A percentile compares a stretch with the other conserved stretches of the same genome.
Evolutionary conservation across 2,797 vertebrate genomes (phyloP).

Genomic region (Gadopsis bispinosus): DNA sequence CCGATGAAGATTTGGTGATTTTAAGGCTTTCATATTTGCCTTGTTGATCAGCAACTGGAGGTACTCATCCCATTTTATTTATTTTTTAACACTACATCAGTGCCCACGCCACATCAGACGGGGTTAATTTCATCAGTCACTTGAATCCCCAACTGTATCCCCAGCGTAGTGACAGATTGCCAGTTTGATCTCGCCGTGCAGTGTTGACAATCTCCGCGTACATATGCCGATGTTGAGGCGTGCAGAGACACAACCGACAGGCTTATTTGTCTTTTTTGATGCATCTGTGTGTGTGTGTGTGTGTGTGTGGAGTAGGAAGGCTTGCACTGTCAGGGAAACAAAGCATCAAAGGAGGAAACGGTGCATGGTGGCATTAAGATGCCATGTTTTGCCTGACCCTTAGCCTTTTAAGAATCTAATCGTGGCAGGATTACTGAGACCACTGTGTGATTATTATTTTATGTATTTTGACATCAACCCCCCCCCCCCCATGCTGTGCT

Average conservation of each 20-base stretch:
- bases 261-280: constrained; percentile 72
- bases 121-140: constrained; percentile 74
- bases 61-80: not conserved
- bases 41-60: constrained; percentile 18
- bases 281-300: constrained; percentile 53
- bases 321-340: constrained; percentile 53
- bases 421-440: constrained; percentile 43
- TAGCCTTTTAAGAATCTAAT: constrained; percentile 58
- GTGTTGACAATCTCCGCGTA: constrained; percentile 68
- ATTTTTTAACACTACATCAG: constrained; percentile 27
- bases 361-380: constrained; percentile 44
- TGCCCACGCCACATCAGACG: constrained; percentile 44
- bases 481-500: constrained; percentile 52
- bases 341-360: constrained; percentile 33
- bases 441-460: not conserved
- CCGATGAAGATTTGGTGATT: constrained; percentile 13
- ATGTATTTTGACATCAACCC: constrained; percentile 49
- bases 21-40: not conserved
- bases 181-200: constrained; percentile 67
- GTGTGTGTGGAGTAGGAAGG: constrained; percentile 41
- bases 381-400: constrained; percentile 62
- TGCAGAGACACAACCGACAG: constrained; percentile 50
- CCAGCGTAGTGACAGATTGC: constrained; percentile 66
- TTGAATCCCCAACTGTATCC: constrained; percentile 63
- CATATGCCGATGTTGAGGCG: constrained; percentile 60